Conservation (phyloP, 2,888 invertebrate genomes). For the Lamproptera curius region DNA sequence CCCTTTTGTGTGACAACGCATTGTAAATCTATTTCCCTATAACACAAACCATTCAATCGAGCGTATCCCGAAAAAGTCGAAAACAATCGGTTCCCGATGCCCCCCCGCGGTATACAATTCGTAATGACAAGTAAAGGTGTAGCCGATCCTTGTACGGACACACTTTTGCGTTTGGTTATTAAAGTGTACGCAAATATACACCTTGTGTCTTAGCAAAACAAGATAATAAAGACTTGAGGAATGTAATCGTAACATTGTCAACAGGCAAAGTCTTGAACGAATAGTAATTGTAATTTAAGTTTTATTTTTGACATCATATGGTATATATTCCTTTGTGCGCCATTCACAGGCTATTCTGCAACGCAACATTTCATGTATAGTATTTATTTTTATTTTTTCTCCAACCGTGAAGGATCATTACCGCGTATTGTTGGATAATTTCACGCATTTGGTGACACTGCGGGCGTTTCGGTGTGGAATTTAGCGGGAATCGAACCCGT, state of each 20-base stretch:
- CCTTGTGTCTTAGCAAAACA: too few species aligned
- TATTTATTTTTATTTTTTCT: slow-evolving; percentile 60
- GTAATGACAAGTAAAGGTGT: slow-evolving; percentile 59
- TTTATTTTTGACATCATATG: background rate
- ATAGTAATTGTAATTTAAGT: background rate
- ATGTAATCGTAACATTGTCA: too few species aligned
- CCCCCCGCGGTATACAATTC: slow-evolving; percentile 54
- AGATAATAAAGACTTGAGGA: too few species aligned
- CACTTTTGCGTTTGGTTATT: too few species aligned
- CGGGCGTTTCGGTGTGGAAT: slow-evolving; percentile 60
- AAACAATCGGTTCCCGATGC: slow-evolving; percentile 54
- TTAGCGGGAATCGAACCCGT: slow-evolving; percentile 51
- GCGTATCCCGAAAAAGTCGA: slow-evolving; percentile 54
- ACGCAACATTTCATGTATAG: slow-evolving; percentile 42
- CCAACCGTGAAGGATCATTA: slow-evolving; percentile 69
- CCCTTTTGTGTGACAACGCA: slow-evolving; percentile 54
- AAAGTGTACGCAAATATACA: too few species aligned
- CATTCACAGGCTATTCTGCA: slow-evolving; percentile 30
- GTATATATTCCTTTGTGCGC: background rate
- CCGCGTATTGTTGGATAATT: slow-evolving; percentile 68
- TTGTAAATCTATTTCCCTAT: slow-evolving; percentile 46
- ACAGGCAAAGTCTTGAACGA: slow-evolving; percentile 5
- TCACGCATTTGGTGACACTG: slow-evolving; percentile 73
- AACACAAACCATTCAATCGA: slow-evolving; percentile 49
- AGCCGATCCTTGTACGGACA: slow-evolving; percentile 31